phyloP scores from a whole-genome alignment of 2,797 vertebrate species.

The Pogonophryne albipinna region DNA sequence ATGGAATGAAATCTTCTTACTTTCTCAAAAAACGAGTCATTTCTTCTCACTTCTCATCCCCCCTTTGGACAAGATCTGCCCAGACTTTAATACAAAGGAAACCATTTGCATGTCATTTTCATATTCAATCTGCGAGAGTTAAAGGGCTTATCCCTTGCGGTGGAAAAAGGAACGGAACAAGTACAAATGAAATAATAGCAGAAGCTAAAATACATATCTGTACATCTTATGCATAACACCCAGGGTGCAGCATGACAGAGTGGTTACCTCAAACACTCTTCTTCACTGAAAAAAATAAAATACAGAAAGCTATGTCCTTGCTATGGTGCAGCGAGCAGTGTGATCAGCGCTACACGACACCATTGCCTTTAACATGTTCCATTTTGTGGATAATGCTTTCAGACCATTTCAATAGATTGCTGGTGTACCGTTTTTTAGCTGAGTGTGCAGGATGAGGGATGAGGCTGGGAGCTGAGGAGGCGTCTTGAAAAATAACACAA shows the following conservation, averaged over 20 bases:
- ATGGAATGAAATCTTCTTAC: slow-evolving; percentile 71
- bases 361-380: slow-evolving; percentile 82
- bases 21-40: slow-evolving; percentile 67
- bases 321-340: slow-evolving; percentile 64
- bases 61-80: slow-evolving; percentile 65
- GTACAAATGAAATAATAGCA: slow-evolving; percentile 63
- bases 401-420: slow-evolving; percentile 84
- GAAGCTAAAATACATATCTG: slow-evolving; percentile 62
- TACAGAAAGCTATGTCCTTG: slow-evolving; percentile 46
- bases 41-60: slow-evolving; percentile 65
- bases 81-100: slow-evolving; percentile 75
- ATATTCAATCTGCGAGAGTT: slow-evolving; percentile 68
- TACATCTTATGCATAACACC: slow-evolving; percentile 58
- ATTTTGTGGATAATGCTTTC: slow-evolving; percentile 80
- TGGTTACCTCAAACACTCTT: slow-evolving; percentile 57
- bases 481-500: slow-evolving; percentile 84
- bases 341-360: slow-evolving; percentile 78
- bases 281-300: slow-evolving; percentile 51
- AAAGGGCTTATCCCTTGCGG: slow-evolving; percentile 67
- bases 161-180: slow-evolving; percentile 49
- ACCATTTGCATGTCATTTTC: slow-evolving; percentile 79
- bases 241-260: slow-evolving; percentile 51
- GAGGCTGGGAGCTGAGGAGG: slow-evolving; percentile 81
- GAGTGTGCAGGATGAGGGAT: slow-evolving; percentile 83
- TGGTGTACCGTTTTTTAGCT: slow-evolving; percentile 81